These are phyloP conservation scores for Exocentrus adspersus DNA, from an alignment of 2,888 invertebrate species.

Conservation along the genomic window DNA sequence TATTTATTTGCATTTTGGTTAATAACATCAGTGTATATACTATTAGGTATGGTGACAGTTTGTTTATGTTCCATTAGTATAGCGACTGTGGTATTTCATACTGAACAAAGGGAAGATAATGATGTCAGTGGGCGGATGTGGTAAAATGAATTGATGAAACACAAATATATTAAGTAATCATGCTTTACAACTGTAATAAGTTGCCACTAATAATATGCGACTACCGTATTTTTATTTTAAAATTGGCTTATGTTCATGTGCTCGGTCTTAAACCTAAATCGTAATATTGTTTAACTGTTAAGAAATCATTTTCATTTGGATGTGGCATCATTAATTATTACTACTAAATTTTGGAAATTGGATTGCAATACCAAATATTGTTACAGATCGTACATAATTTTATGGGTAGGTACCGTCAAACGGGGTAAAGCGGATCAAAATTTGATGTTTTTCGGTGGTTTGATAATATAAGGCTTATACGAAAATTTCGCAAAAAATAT, in stretches of 20 bases:
- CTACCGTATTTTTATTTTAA: neutral
- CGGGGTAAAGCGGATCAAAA: too few species aligned
- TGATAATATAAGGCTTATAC: too few species aligned
- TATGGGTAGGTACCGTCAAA: too few species aligned
- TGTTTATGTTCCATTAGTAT: constrained; percentile 69
- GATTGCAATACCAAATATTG: too few species aligned
- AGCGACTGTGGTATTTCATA: constrained; percentile 59
- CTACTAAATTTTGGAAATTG: too few species aligned
- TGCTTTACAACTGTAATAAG: constrained; percentile 9
- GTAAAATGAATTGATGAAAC: constrained; percentile 32
- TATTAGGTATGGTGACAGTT: constrained; percentile 66
- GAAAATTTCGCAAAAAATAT: too few species aligned
- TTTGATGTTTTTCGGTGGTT: too few species aligned
- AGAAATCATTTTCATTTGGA: too few species aligned
- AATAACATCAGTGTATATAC: constrained; percentile 72
- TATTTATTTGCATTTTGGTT: constrained; percentile 78
- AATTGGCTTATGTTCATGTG: too few species aligned
- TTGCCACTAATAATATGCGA: neutral
- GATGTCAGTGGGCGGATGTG: constrained; percentile 38
- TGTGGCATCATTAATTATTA: too few species aligned
- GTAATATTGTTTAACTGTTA: too few species aligned
- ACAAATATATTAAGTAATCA: constrained; percentile 25
- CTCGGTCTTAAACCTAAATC: neutral
- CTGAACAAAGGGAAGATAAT: constrained; percentile 48
- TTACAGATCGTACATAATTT: too few species aligned